Evolutionary conservation across 2,888 invertebrate genomes (phyloP).

Genomic region (Himalopsyche kuldschensis): DNA sequence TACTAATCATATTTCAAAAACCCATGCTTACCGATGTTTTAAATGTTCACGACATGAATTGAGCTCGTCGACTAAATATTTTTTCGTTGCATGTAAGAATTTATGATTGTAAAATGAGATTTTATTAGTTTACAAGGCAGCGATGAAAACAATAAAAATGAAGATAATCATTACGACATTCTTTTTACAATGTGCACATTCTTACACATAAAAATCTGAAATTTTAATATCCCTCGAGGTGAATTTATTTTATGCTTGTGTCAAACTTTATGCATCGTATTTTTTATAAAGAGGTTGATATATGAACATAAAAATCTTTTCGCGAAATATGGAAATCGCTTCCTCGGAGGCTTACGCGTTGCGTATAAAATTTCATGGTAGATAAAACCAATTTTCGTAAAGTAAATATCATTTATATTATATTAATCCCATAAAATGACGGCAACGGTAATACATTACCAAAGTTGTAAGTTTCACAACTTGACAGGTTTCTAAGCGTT

Average conservation of each 20-base stretch:
- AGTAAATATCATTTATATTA: not conserved
- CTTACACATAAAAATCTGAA: not conserved
- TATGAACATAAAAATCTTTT: not conserved
- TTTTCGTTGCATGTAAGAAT: too few species aligned
- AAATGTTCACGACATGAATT: too few species aligned
- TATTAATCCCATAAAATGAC: not conserved
- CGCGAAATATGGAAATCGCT: not conserved
- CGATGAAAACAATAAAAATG: not conserved
- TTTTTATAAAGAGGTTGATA: not conserved
- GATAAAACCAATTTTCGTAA: conserved; percentile 3
- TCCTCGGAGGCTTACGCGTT: not conserved
- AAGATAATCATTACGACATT: not conserved
- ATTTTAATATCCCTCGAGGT: not conserved
- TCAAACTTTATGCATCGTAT: not conserved
- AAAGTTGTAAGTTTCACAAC: not conserved
- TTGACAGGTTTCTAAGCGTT: not conserved
- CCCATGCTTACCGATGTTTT: too few species aligned
- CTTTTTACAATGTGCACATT: not conserved
- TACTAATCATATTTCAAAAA: too few species aligned
- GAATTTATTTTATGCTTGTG: not conserved
- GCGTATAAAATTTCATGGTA: not conserved
- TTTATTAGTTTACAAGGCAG: not conserved
- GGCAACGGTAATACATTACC: not conserved
- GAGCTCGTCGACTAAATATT: too few species aligned
- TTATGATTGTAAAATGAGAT: not conserved